Evolutionary conservation across 2,888 invertebrate species (phyloP), one percentile per base, ranked within the genome.

Genomic region (Apamea monoglypha): DNA sequence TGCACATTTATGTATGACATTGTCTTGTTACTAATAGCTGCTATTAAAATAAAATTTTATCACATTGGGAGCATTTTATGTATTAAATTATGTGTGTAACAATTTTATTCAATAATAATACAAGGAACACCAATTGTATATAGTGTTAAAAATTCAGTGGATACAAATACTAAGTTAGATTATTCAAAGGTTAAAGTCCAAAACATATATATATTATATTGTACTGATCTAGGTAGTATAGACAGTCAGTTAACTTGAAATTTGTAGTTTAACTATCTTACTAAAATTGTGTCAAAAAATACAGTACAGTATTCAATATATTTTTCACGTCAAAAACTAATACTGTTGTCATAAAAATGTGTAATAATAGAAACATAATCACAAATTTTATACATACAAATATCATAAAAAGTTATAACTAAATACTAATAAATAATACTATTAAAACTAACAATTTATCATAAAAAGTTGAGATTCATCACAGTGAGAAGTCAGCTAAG

Each of bases 401-500:
- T 88, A 84, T 88, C 84, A 81, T 84, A 85, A 86, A 88, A 81
- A 77, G 78, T 78, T 85, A 83, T 83, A 78, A 86, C 74, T 87
- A 84, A 83, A 83, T 72, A 86, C 88, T 87, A 86, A 85, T 87
- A 85, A 88, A 88, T 82, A 88, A 88, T 85, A 83, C 76, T 84
- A 84, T 82, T 88, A 89, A 84, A 87, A 89, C 88, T 87, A 87
- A 85, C 76, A 86, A 91, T 84, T 89, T 90, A 83, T 88, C 82
- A 81, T 87, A 81, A 83, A 81, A 87, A 84, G 75, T 83, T 88
- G 91, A 93, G 93, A 92, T 92, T 93, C 91, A 93, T 92, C 92
- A 92, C 91, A 92, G 92, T 85, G 81, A 84, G 87, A 89, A 88
- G 91, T 91, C 76, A 85, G 74, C 73, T 82, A 79, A 84, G 71